Conservation (phyloP, 1,140 invertebrate genomes). For the Anthonomus grandis region DNA sequence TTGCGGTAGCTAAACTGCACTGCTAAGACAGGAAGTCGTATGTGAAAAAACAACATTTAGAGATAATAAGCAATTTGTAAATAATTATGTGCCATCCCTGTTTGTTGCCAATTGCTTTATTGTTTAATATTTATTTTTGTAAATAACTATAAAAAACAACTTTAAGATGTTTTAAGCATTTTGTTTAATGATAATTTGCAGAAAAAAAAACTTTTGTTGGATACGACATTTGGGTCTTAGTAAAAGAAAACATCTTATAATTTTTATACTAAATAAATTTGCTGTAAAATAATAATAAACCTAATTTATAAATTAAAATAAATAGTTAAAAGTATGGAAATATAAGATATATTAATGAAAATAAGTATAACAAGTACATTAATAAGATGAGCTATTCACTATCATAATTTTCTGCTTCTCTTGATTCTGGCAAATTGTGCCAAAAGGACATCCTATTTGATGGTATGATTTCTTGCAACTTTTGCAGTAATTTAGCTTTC, state of each 20-base stretch:
- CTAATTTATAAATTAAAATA: neutral
- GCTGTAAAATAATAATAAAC: neutral
- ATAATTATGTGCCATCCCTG: too few species aligned
- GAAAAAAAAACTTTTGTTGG: neutral
- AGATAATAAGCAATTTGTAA: too few species aligned
- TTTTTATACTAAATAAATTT: neutral
- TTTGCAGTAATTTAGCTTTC: conserved; percentile 6
- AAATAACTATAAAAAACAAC: too few species aligned
- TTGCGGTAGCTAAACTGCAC: too few species aligned
- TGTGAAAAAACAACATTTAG: too few species aligned
- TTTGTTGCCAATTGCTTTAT: too few species aligned
- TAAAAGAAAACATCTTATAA: neutral
- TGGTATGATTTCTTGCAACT: neutral
- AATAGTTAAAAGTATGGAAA: neutral
- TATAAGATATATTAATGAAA: conserved; percentile 1
- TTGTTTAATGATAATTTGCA: too few species aligned
- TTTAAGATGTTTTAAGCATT: too few species aligned
- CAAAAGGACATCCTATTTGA: neutral
- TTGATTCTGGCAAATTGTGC: conserved; percentile 1
- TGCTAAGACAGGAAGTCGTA: too few species aligned
- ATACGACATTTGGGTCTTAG: neutral
- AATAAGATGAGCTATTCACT: neutral
- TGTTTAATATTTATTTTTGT: too few species aligned
- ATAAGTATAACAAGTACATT: too few species aligned
- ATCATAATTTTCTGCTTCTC: neutral